Base-by-base conservation (phyloP, 2,888 invertebrate genomes). In the Campoplex capitator region DNA sequence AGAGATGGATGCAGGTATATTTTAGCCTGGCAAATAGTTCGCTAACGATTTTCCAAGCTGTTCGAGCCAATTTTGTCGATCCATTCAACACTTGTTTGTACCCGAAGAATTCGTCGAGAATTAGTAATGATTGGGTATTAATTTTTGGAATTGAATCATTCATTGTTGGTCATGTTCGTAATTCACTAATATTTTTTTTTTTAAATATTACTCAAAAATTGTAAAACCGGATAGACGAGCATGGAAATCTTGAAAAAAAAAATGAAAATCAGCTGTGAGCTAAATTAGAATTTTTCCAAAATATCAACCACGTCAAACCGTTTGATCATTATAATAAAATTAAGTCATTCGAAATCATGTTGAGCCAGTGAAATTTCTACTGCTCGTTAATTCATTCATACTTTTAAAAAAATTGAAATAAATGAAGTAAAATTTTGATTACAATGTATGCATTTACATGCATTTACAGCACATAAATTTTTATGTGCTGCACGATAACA, bases 1-100 rank as follows among this genome's bases (percentile, higher is more conserved):
- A 74, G 73, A 38, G 23, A 67, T 68, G 78, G 62, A 71, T 71
- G 71, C 73, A 74, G 74, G 74, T 79, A 48, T 58, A 74, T 78
- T 84, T 79, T 45, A 58, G 73, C 56, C n/a, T 79, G 48, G 54
- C 42, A 56, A 79, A 84, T 79, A 51, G 38, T 51, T 45, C 32
- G 35, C 38, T 51, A 74, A 32, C 78, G 42, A 78, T 68, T 54
- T 73, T 68, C 42, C 74, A 56, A 28, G 28, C 42, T 42, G 28
- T 38, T 70, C 78, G 18, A 54, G 28, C 16, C 51, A 42, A 23
- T 35, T 54, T n/a, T 32, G 28, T 73, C 35, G 11, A 58, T 58
- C 23, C n/a, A 35, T 32, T 35, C 35, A 51, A 51, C 48, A 28
- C 67, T 48, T 42, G 67, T 51, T 51, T 77, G 13, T 32, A 48